Evolutionary conservation across 2,888 invertebrate genomes (phyloP).

Genomic region (Nudaria mundana): DNA sequence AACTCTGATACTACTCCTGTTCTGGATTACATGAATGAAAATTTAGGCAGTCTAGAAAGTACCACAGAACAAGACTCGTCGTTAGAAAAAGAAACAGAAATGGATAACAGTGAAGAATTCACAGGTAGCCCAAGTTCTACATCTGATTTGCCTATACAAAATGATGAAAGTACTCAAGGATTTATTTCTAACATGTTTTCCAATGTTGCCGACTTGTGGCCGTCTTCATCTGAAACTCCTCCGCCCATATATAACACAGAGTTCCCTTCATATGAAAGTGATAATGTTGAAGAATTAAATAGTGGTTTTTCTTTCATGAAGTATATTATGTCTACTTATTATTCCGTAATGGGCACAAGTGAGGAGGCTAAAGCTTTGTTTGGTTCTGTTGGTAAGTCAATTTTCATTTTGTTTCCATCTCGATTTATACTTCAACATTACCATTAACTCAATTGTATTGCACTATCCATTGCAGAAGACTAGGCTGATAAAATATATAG

Average conservation of each 20-base stretch:
- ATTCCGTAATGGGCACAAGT: slow-evolving; percentile 56
- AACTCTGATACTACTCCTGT: slow-evolving; percentile 9
- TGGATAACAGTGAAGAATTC: slow-evolving; percentile 29
- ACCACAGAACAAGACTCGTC: slow-evolving; percentile 16
- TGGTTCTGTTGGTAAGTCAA: slow-evolving; percentile 57
- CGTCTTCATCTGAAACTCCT: slow-evolving; percentile 52
- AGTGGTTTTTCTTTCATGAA: slow-evolving; percentile 60
- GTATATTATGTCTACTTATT: slow-evolving; percentile 55
- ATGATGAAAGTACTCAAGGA: slow-evolving; percentile 40
- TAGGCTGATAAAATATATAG: too few species aligned
- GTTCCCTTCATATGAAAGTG: slow-evolving; percentile 28
- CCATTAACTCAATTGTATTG: too few species aligned
- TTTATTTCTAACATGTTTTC: slow-evolving; percentile 59
- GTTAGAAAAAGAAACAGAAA: slow-evolving; percentile 18
- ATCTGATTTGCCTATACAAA: slow-evolving; percentile 21
- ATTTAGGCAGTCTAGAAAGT: slow-evolving; percentile 10
- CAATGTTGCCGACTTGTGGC: slow-evolving; percentile 60
- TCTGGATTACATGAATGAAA: slow-evolving; percentile 8
- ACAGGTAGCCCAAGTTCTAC: slow-evolving; percentile 13
- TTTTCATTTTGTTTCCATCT: background rate
- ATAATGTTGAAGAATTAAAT: slow-evolving; percentile 26
- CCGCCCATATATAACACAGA: slow-evolving; percentile 51
- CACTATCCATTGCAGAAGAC: too few species aligned
- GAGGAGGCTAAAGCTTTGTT: slow-evolving; percentile 65
- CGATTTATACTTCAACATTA: too few species aligned